Evolutionary conservation across 2,113 vertebrate genomes (phyloP).

Genomic region (Centropus unirufus): DNA sequence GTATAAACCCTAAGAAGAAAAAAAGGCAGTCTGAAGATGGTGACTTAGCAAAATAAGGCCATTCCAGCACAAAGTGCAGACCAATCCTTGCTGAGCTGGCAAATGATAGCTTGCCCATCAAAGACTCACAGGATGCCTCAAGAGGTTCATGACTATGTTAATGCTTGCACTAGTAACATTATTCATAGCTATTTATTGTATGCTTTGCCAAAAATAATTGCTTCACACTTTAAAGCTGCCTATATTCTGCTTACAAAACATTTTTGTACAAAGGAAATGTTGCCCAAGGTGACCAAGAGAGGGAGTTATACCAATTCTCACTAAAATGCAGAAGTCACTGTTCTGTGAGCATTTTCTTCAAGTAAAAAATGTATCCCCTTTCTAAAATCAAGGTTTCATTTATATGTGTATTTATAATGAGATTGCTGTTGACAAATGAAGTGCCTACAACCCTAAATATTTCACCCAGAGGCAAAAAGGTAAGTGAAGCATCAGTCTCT

Average conservation of each 20-base stretch:
- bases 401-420: background rate
- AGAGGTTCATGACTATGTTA: background rate
- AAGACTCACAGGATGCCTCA: background rate
- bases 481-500: background rate
- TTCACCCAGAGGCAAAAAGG: background rate
- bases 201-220: background rate
- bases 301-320: rapidly evolving
- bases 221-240: background rate
- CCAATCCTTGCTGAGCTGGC: background rate
- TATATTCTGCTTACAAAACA: background rate
- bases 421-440: background rate
- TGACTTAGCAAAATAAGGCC: background rate
- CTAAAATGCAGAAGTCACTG: background rate
- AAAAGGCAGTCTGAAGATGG: background rate
- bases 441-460: background rate
- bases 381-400: background rate
- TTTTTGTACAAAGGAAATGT: background rate
- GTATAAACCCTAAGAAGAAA: background rate
- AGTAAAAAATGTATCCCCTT: background rate
- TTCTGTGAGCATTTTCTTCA: background rate
- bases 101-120: background rate
- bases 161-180: background rate
- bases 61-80: background rate
- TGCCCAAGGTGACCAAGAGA: background rate
- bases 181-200: background rate